Evolutionary conservation across 2,113 vertebrate genomes (phyloP), one percentile per base, ranked within the genome.

Genomic region (Sapajus apella): DNA sequence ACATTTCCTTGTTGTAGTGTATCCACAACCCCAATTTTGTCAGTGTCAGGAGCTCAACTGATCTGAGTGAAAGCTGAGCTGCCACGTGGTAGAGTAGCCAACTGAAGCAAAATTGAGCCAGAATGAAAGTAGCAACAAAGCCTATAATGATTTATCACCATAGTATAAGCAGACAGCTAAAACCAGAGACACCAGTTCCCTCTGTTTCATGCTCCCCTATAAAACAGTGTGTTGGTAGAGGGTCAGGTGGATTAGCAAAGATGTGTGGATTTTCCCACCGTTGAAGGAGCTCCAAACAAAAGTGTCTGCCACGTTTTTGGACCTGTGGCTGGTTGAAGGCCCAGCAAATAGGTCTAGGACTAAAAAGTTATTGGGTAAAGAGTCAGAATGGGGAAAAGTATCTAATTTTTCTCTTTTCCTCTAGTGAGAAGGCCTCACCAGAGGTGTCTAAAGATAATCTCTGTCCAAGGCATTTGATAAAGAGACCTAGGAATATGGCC

Each of bases 301-400:
- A n/a, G 10, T 47, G 30, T 52, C 27, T 56, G 11, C 5, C 7
- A 21, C 1, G 14, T 72, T 68, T 47, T 17, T 37, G 75, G 23
- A 58, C 11, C 16, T 6, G 9, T 16, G 21, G 3, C 32, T 87
- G 8, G 23, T 11, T 58, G 40, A 72, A 13, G 11, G 21, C 16
- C 5, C 30, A 58, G 2, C 1, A 11, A 50, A 7, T 32, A 6
- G 0, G 4, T 25, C 12, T 37, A 68, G 17, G 6, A 61, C 6
- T 61, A 13, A 11, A 88, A 81, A 72, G 82, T 2, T 17, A 27
- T 6, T 32, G 13, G 10, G 4, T 32, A 50, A 13, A 25, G 25
- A 82, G 17, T 61, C 20, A 43, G 3, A 73, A 6, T 23, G 17
- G 66, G 3, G 45, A 32, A 72, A 43, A 72, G 1, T 70, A 9